Evolutionary conservation across 2,797 vertebrate genomes (phyloP).

Genomic region (Pampus argenteus): DNA sequence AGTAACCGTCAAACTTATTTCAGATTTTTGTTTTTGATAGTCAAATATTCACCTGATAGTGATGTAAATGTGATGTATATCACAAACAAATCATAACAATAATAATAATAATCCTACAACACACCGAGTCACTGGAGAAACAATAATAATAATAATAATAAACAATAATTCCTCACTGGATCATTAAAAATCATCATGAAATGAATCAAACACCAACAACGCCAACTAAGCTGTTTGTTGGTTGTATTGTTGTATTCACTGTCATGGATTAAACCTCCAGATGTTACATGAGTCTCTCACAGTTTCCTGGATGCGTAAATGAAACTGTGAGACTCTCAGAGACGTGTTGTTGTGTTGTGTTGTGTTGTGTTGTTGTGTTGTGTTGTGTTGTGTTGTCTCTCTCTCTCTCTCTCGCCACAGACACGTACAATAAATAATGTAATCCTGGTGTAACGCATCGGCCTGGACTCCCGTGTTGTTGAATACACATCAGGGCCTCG

Average conservation of each 20-base stretch:
- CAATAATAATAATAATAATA: background rate
- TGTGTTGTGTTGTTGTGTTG: no score
- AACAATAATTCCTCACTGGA: background rate
- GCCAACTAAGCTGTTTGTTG: background rate
- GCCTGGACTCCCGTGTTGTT: conserved; percentile 32
- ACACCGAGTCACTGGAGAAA: background rate
- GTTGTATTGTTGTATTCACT: background rate
- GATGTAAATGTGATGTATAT: background rate
- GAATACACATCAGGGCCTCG: conserved; percentile 83
- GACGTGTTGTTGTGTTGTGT: no score
- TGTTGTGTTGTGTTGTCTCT: no score
- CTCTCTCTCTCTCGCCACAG: background rate
- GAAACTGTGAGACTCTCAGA: background rate
- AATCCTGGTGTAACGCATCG: conserved; percentile 52
- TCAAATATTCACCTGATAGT: conserved; percentile 28
- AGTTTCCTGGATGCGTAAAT: conserved; percentile 5
- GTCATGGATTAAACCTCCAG: background rate
- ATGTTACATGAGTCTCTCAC: background rate
- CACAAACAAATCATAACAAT: background rate
- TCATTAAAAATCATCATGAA: background rate
- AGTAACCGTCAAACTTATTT: conserved; percentile 3
- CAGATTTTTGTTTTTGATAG: conserved; percentile 33
- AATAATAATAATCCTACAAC: background rate
- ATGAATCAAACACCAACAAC: background rate
- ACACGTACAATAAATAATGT: conserved; percentile 56